phyloP scores from a whole-genome alignment of 2,113 vertebrate genomes.

The Lophius piscatorius region DNA sequence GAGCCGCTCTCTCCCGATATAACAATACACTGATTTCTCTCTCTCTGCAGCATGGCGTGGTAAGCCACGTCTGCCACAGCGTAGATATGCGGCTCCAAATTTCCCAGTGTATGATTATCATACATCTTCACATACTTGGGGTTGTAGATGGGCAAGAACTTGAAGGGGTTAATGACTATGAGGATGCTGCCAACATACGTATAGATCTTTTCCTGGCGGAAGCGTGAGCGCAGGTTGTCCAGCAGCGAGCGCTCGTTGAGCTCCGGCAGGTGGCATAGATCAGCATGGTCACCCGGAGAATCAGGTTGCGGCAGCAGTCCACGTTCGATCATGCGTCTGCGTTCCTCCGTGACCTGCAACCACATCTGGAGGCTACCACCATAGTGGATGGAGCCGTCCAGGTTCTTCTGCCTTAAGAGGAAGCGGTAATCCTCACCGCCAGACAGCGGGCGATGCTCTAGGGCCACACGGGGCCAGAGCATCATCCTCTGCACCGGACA shows the following conservation, averaged over 20 bases:
- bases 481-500: constrained; percentile 98
- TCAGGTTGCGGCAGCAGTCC: constrained; percentile 93
- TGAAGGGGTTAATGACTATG: constrained; percentile 97
- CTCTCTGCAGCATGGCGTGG: constrained; percentile 95
- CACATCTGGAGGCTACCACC: constrained; percentile 96
- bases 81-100: constrained; percentile 96
- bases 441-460: constrained; percentile 87
- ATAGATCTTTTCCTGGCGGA: constrained; percentile 97
- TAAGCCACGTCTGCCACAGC: constrained; percentile 97
- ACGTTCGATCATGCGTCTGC: constrained; percentile 91
- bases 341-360: constrained; percentile 92
- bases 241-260: constrained; percentile 95
- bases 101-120: constrained; percentile 94
- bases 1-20: constrained; percentile 98
- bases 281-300: constrained; percentile 88
- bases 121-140: constrained; percentile 99
- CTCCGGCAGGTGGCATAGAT: constrained; percentile 91
- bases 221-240: constrained; percentile 95
- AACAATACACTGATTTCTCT: constrained; percentile 95
- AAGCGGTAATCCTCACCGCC: constrained; percentile 96
- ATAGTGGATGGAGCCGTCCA: constrained; percentile 97
- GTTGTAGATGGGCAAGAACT: constrained; percentile 99
- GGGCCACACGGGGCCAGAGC: constrained; percentile 95
- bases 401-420: constrained; percentile 93
- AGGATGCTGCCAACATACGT: constrained; percentile 97